Base-by-base conservation (phyloP, 2,888 invertebrate genomes). In the Troglohyphantes excavatus region DNA sequence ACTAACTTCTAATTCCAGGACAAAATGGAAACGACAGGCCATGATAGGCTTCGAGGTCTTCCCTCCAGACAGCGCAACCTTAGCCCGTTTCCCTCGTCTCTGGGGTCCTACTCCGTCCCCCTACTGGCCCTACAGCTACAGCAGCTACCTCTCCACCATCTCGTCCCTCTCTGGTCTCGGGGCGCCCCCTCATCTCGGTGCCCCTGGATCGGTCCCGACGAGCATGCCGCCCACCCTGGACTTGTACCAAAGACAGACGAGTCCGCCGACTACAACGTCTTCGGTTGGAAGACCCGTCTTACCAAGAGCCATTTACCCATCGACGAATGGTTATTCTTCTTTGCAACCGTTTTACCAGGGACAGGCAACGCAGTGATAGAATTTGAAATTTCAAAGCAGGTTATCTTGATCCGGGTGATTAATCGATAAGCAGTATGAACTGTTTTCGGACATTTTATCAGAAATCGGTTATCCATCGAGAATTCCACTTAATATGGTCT, bases 21-120 rank as follows among this genome's bases (percentile, higher is more conserved):
- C 99, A 93, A 99, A 99, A 95, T 99, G 99, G 99, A 99, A 99
- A 94, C 96, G 99, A 1, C 99, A 99, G 94, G 98, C 99, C 19
- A 98, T 99, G 0, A 99, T 99, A 2, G 99, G 99, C 0, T 94
- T 99, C 92, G 99, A 99, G 93, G 95, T 99, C 59, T 94, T 99
- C 85, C 98, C 98, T 1, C 99, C 99, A 94, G 98, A 99, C 0
- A 98, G 98, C 11, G 67, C 86, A 1, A 67, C 83, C 2, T 70
- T 91, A 1, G 82, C 87, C 2, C 61, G 87, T 11, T 83, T 90
- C 21, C 91, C 91, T 0, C 68, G 85, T 21, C 39, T 91, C 2
- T 91, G 88, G 89, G 89, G 85, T 6, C 89, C 91, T 29, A 46
- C 67, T 11, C 91, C 88, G 2, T 79, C 85, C 6, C 81, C 90